phyloP scores from a whole-genome alignment of 2,888 invertebrate species.

The Aleiodes alternator region DNA sequence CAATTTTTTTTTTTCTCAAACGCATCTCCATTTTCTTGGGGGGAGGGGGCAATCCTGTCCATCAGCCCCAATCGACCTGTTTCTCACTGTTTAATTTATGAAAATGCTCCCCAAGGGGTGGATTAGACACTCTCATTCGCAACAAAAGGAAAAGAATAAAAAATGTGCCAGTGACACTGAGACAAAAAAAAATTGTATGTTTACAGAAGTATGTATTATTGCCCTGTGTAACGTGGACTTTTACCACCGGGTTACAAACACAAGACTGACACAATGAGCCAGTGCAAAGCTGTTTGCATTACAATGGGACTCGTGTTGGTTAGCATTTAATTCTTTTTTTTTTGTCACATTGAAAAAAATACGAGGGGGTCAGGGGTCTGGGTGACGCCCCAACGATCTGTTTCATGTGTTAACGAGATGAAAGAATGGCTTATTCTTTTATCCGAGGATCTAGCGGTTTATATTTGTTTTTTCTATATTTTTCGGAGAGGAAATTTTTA shows the following conservation, averaged over 20 bases:
- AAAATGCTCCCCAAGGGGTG: neutral
- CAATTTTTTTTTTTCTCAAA: too few species aligned
- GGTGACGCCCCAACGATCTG: slow-evolving; percentile 58
- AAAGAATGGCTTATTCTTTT: slow-evolving; percentile 13
- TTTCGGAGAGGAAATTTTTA: neutral
- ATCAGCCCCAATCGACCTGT: slow-evolving; percentile 3
- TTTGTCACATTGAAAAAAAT: slow-evolving; percentile 25
- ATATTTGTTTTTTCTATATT: slow-evolving; percentile 24
- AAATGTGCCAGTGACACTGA: slow-evolving; percentile 29
- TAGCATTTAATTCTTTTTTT: slow-evolving; percentile 45
- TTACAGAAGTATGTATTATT: slow-evolving; percentile 47
- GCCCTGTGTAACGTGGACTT: slow-evolving; percentile 53
- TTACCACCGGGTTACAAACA: slow-evolving; percentile 41
- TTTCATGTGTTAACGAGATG: slow-evolving; percentile 50
- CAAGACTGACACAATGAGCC: slow-evolving; percentile 39
- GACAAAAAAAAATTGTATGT: slow-evolving; percentile 52
- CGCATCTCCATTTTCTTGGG: too few species aligned
- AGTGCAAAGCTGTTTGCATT: slow-evolving; percentile 42
- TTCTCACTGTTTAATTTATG: neutral
- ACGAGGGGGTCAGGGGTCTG: slow-evolving; percentile 56
- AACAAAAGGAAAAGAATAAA: neutral
- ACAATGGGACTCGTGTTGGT: slow-evolving; percentile 45
- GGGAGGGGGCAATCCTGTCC: neutral
- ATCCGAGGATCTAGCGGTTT: neutral
- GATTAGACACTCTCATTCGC: slow-evolving; percentile 3